Conservation (phyloP, 2,888 invertebrate genomes). For the Argyresthia goedartella region DNA sequence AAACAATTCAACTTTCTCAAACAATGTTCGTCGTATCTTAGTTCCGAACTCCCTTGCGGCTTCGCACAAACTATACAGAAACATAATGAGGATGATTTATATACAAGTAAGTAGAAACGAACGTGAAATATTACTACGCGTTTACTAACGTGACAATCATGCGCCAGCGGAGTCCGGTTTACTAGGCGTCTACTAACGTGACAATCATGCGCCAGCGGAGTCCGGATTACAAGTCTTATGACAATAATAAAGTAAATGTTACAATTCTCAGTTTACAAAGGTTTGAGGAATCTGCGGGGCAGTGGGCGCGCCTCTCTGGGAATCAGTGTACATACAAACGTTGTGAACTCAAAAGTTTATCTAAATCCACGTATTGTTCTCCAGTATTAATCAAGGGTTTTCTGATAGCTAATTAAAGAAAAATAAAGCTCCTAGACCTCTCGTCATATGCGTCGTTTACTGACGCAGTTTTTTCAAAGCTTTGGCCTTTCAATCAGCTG, state of each 20-base stretch:
- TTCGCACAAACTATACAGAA: background rate
- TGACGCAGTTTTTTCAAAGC: background rate
- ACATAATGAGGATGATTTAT: background rate
- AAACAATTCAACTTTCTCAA: background rate
- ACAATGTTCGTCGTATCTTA: background rate
- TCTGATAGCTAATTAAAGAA: no score
- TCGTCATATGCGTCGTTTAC: background rate
- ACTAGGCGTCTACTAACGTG: slow-evolving; percentile 36
- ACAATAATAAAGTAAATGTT: slow-evolving; percentile 1
- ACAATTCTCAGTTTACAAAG: background rate
- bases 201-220: slow-evolving; percentile 25
- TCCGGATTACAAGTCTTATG: slow-evolving; percentile 18
- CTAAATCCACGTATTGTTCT: no score
- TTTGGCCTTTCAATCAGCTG: background rate
- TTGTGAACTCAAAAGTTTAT: background rate
- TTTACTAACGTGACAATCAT: slow-evolving; percentile 23
- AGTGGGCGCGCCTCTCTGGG: background rate
- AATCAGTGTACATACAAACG: background rate
- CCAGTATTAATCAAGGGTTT: no score
- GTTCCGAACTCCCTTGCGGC: background rate
- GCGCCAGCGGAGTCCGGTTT: slow-evolving; percentile 27
- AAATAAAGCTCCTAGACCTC: background rate
- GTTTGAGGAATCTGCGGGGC: slow-evolving; percentile 1
- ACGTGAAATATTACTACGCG: slow-evolving; percentile 24
- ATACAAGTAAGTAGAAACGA: slow-evolving; percentile 1